Evolutionary conservation across 2,797 vertebrate species (phyloP), one percentile per base, ranked within the genome.

Genomic region (Avahi laniger): DNA sequence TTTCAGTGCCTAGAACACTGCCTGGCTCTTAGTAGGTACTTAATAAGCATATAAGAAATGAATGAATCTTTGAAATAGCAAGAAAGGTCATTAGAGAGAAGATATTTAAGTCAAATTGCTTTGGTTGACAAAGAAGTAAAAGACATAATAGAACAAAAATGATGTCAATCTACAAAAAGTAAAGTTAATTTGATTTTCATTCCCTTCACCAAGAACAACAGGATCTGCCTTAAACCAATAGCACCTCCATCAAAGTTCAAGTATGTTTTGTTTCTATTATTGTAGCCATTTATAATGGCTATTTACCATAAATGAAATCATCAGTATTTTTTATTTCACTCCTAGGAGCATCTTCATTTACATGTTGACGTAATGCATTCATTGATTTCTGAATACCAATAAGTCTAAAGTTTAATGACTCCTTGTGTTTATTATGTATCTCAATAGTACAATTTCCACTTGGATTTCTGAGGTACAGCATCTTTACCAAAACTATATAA

Each of bases 331-430:
- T 97, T 97, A 59, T 59, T 76, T 95, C 73, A 79, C 14, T 65
- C 41, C 22, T 75, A 28, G 33, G 15, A 94, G 54, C 63, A 43
- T 57, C 67, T 90, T 0, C 59, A 41, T 98, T 98, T 93, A 52
- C 54, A 52, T 57, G 38, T 57, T 72, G 69, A 54, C 38, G 70
- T 90, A 85, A 94, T 94, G 50, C 82, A 96, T 76, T 92, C 95
- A 78, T 89, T 97, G 76, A 96, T 98, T 97, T 98, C 92, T 87
- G 43, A 93, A 95, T 81, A 0, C 0, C 78, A 84, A 0, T 35
- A 70, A 38, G 79, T 65, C 33, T 9, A 14, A 11, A 87, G 0
- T 63, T 70, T 89, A 83, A 96, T 48, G 96, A 82, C 79, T 93
- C 87, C 83, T 48, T 69, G 6, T 41, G 9, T 52, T 73, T 65